These are phyloP conservation scores for Microcaecilia unicolor DNA, from an alignment of 2,797 vertebrate species.

Conservation along the genomic window DNA sequence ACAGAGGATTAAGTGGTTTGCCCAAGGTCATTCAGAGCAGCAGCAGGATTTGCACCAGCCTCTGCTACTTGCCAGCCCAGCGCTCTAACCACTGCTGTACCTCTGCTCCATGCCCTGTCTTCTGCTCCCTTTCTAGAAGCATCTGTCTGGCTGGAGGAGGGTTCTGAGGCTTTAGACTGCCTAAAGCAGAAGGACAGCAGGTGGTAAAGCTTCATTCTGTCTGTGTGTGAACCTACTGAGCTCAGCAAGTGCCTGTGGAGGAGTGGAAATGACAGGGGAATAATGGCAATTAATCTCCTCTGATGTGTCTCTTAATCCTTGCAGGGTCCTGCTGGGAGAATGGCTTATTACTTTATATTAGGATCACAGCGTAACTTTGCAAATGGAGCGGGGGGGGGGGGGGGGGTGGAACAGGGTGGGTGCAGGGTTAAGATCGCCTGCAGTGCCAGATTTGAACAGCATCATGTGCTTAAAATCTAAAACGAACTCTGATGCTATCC, in stretches of 20 bases:
- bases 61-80: too few species aligned
- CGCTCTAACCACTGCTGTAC: too few species aligned
- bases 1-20: too few species aligned
- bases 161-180: constrained; percentile 6
- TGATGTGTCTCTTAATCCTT: constrained; percentile 53
- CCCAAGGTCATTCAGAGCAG: too few species aligned
- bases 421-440: constrained; percentile 27
- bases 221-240: constrained; percentile 4
- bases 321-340: constrained; percentile 49
- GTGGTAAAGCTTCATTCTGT: background rate
- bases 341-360: constrained; percentile 62
- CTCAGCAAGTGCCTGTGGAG: constrained; percentile 27
- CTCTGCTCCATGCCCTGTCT: constrained; percentile 32
- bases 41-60: too few species aligned
- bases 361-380: constrained; percentile 48
- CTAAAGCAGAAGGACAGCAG: constrained; percentile 15
- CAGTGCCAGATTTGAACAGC: too few species aligned
- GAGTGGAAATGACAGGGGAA: constrained; percentile 45
- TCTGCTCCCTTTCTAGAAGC: constrained; percentile 16
- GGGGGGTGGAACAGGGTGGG: constrained; percentile 6
- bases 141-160: constrained; percentile 19
- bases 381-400: too few species aligned
- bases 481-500: constrained; percentile 37
- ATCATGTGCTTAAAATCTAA: too few species aligned
- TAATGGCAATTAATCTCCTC: constrained; percentile 57